Evolutionary conservation across 2,888 invertebrate genomes (phyloP).

Genomic region (Drosophila affinis): DNA sequence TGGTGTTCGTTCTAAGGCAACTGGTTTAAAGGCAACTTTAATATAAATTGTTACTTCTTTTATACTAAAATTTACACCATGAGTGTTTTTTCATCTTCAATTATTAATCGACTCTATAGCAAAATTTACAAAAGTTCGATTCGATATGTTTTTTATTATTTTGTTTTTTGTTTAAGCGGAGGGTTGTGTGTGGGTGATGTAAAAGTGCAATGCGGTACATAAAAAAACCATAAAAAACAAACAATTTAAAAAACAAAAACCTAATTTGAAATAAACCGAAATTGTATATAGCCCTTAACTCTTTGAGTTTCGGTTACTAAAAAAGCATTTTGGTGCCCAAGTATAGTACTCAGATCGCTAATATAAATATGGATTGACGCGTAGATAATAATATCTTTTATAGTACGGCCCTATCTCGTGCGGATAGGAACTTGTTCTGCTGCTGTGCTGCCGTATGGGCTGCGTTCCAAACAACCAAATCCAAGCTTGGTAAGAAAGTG

Average conservation of each 20-base stretch:
- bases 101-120: constrained; percentile 1
- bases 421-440: too few relatives aligned
- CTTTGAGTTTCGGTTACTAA: constrained; percentile 12
- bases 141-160: constrained; percentile 27
- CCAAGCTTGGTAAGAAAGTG: too few relatives aligned
- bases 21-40: constrained; percentile 83
- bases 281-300: constrained; percentile 1
- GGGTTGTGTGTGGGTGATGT: neutral
- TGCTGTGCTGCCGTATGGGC: too few relatives aligned
- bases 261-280: neutral
- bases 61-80: constrained; percentile 46
- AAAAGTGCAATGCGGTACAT: neutral
- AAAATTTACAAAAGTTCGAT: constrained; percentile 34
- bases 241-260: neutral
- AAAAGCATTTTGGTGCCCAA: neutral
- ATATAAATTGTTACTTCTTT: constrained; percentile 55
- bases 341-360: too few relatives aligned
- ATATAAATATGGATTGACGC: too few relatives aligned
- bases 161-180: neutral
- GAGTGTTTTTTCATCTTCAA: constrained; percentile 2
- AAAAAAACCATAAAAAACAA: neutral
- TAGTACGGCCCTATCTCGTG: too few relatives aligned
- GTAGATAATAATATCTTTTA: too few relatives aligned
- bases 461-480: neutral
- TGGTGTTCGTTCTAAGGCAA: constrained; percentile 79